Evolutionary conservation across 2,888 invertebrate genomes (phyloP).

Genomic region (Aspidapion aeneum): DNA sequence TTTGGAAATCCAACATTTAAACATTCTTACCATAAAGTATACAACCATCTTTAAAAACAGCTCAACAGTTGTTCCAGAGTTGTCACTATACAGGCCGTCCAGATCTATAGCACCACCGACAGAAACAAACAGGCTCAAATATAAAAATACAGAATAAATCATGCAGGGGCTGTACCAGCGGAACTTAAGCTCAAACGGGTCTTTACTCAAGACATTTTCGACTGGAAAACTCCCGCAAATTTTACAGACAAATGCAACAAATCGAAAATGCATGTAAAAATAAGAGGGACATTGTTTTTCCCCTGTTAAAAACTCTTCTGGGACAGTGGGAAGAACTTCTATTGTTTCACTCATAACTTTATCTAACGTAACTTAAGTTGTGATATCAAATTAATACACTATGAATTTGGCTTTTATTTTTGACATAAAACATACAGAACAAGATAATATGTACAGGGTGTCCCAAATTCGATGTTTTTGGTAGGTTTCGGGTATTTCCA

Average conservation of each 20-base stretch:
- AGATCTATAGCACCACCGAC: background rate
- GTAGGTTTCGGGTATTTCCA: too few species aligned
- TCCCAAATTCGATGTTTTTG: too few species aligned
- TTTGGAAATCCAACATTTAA: too few species aligned
- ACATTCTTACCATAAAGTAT: slow-evolving; percentile 5
- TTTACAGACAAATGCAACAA: slow-evolving; percentile 16
- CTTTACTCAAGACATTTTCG: slow-evolving; percentile 16
- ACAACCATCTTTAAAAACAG: background rate
- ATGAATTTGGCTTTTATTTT: too few species aligned
- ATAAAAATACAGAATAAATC: slow-evolving; percentile 9
- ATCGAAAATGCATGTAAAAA: slow-evolving; percentile 17
- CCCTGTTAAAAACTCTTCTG: background rate
- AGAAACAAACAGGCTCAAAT: background rate
- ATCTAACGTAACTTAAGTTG: too few species aligned
- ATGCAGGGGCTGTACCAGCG: slow-evolving; percentile 11
- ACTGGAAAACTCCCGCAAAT: slow-evolving; percentile 16
- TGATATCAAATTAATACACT: too few species aligned
- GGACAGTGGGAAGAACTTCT: background rate
- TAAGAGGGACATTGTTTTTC: background rate
- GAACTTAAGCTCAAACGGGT: slow-evolving; percentile 10
- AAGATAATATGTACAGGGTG: too few species aligned
- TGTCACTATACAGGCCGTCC: background rate
- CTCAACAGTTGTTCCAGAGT: background rate
- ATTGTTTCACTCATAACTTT: background rate
- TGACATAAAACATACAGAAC: too few species aligned